phyloP scores from a whole-genome alignment of 2,113 vertebrate genomes.

The Numenius arquata region DNA sequence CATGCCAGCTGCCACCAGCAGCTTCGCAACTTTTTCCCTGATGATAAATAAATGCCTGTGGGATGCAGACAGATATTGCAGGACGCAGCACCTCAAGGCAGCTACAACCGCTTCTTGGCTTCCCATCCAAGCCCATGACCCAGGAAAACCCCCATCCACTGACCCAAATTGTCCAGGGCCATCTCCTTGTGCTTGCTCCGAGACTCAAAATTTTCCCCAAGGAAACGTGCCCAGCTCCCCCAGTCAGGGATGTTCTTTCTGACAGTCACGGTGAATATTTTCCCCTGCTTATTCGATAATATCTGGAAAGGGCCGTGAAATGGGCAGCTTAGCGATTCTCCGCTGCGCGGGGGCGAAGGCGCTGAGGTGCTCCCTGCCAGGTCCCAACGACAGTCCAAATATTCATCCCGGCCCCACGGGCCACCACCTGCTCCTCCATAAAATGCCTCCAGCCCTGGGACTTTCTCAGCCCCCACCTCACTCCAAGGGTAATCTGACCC shows the following conservation, averaged over 20 bases:
- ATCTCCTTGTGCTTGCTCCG: neutral
- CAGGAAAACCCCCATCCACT: neutral
- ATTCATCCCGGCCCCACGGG: neutral
- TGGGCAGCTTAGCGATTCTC: neutral
- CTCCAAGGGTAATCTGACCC: neutral
- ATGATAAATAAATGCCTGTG: neutral
- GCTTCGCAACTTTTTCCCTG: neutral
- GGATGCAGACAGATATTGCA: neutral
- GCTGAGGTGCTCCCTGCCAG: neutral
- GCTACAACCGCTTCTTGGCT: neutral
- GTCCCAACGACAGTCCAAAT: neutral
- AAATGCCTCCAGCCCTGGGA: neutral
- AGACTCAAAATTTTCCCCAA: neutral
- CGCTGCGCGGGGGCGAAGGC: neutral
- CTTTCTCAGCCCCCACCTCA: neutral
- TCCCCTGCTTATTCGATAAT: neutral
- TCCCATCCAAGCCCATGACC: neutral
- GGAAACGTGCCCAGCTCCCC: neutral
- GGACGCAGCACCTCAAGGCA: neutral
- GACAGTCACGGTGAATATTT: slow-evolving; percentile 35
- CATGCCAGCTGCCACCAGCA: neutral
- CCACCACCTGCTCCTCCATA: neutral
- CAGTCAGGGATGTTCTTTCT: slow-evolving; percentile 25
- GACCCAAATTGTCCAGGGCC: neutral
- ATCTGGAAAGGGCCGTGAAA: slow-evolving; percentile 30